A percentile compares a stretch with the other conserved stretches of the same genome.
phyloP scores from a whole-genome alignment of 2,113 vertebrate species.

The Tiliqua scincoides region DNA sequence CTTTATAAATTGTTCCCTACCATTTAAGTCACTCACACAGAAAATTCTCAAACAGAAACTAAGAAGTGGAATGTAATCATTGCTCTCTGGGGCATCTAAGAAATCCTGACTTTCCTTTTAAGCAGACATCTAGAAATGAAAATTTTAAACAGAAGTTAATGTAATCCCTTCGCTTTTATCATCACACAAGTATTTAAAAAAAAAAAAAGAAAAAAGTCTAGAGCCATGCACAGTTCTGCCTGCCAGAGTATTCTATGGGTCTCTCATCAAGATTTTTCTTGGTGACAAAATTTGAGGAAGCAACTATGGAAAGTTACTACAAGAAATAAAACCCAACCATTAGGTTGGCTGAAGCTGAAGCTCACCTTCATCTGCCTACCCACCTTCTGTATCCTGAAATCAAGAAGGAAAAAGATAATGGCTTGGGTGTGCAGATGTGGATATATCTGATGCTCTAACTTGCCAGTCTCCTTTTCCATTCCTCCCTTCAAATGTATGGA shows the following conservation, averaged over 20 bases:
- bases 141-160: conserved; percentile 47
- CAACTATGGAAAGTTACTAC: conserved; percentile 43
- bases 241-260: conserved; percentile 37
- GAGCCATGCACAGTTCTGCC: conserved; percentile 52
- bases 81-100: conserved; percentile 63
- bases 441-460: too few relatives aligned
- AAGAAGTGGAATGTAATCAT: conserved; percentile 59
- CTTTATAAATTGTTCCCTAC: conserved; percentile 61
- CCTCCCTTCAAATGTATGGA: too few relatives aligned
- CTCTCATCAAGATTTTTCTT: conserved; percentile 41
- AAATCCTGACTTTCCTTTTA: conserved; percentile 64
- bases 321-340: too few relatives aligned
- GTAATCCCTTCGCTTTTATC: conserved; percentile 63
- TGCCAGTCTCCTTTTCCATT: too few relatives aligned
- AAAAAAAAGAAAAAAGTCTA: conserved; percentile 31
- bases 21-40: conserved; percentile 65
- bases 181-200: background rate
- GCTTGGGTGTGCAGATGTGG: too few relatives aligned
- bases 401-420: too few relatives aligned
- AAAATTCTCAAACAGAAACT: conserved; percentile 61
- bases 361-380: too few relatives aligned
- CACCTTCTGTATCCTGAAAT: too few relatives aligned
- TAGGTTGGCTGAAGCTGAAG: too few relatives aligned
- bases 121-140: conserved; percentile 53
- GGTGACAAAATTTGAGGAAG: conserved; percentile 40